Percentiles rank a stretch among this genome's conserved stretches.
Evolutionary conservation across 1,140 invertebrate genomes (phyloP).

Genomic region (Lamellibrachia luymesi): DNA sequence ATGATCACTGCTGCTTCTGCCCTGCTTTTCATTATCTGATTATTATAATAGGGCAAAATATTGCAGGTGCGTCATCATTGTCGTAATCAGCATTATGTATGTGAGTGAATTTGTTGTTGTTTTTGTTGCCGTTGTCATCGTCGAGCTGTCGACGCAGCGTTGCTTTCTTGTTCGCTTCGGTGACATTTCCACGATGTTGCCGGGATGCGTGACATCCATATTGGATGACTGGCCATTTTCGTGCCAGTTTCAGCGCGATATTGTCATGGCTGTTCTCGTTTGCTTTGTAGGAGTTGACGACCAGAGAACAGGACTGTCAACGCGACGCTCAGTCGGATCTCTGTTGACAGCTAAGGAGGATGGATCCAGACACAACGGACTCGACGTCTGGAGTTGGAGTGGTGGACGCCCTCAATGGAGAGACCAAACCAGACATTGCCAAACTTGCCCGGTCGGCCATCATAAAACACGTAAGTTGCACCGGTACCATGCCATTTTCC

Average conservation of each 20-base stretch:
- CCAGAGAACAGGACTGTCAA: background rate
- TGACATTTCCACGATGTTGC: background rate
- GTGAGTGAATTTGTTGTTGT: background rate
- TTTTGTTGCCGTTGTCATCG: background rate
- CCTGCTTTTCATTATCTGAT: constrained; percentile 5
- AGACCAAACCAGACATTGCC: constrained; percentile 50
- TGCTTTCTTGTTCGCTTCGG: background rate
- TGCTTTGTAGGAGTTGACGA: background rate
- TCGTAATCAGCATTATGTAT: constrained; percentile 5
- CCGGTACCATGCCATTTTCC: background rate
- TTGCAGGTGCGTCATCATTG: constrained; percentile 3
- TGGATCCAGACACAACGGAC: constrained; percentile 54
- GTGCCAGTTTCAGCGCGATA: background rate
- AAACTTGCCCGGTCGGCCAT: constrained; percentile 55
- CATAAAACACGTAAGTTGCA: constrained; percentile 52
- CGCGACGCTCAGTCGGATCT: background rate
- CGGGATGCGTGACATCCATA: background rate
- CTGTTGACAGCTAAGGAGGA: constrained; percentile 17
- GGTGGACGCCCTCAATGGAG: constrained; percentile 47
- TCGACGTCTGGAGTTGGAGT: constrained; percentile 21
- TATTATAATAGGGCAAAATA: constrained; percentile 1
- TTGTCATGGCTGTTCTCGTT: background rate
- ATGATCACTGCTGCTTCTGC: background rate
- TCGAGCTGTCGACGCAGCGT: background rate
- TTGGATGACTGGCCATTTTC: background rate